Conservation (phyloP, 2,113 vertebrate species). For the Phrynosoma platyrhinos region DNA sequence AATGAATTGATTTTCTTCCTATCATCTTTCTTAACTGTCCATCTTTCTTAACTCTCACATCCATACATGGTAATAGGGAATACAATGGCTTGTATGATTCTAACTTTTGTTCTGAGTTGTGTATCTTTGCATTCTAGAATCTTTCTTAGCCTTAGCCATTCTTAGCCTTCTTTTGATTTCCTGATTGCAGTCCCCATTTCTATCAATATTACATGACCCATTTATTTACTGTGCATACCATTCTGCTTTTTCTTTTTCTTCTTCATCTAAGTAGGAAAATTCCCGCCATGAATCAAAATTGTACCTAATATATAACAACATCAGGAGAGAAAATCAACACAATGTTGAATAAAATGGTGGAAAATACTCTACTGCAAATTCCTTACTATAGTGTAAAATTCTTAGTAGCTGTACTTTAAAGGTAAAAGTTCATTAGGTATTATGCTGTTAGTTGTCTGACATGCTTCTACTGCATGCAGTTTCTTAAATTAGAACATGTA, state of each 20-base stretch:
- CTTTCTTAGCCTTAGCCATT: too few species aligned
- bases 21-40: too few species aligned
- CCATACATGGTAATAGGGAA: too few species aligned
- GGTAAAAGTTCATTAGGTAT: not conserved
- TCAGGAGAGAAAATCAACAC: constrained; percentile 4
- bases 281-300: constrained; percentile 99
- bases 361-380: not conserved
- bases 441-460: not conserved
- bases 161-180: too few species aligned
- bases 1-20: too few species aligned
- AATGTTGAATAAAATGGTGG: not conserved
- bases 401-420: constrained; percentile 1
- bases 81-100: too few species aligned
- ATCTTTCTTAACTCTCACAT: too few species aligned
- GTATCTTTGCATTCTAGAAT: too few species aligned
- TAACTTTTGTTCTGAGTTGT: too few species aligned
- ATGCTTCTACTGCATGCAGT: too few species aligned
- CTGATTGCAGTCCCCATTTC: too few species aligned
- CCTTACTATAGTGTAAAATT: not conserved
- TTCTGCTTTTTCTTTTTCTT: constrained; percentile 99
- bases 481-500: not conserved
- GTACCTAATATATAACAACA: constrained; percentile 81
- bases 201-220: constrained; percentile 44
- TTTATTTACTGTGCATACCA: constrained; percentile 83
- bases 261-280: constrained; percentile 98